Evolutionary conservation across 2,113 vertebrate species (phyloP), one percentile per base, ranked within the genome.

Genomic region (Macaca fascicularis): DNA sequence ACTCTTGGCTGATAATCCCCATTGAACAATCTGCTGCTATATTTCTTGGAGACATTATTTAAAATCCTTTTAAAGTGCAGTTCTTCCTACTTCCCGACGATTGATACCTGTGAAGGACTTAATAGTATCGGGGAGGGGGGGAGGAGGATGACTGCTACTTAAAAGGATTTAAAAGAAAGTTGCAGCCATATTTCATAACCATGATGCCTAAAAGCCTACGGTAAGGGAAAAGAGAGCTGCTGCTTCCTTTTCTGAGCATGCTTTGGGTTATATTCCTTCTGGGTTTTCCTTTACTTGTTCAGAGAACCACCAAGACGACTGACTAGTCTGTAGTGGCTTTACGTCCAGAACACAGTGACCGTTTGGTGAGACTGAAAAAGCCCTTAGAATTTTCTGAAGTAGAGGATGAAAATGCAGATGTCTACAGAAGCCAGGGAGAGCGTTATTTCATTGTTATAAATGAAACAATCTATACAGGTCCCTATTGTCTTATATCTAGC

Each of bases 51-150:
- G 45, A 98, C 88, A 95, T 23, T 40, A 98, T 95, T 98, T 98
- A 98, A 98, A 99, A 98, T 98, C 92, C 88, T 98, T 98, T 97
- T 97, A 96, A 97, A 97, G 96, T 95, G 96, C 93, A 97, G 97
- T 96, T 95, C 76, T 97, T 97, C 95, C 92, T 88, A 94, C 96
- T 85, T 95, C 82, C 83, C 48, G 45, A 97, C 93, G 97, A 96
- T 92, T 98, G 96, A 97, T 96, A 98, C 98, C 98, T 98, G 98
- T 95, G 97, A 96, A 80, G 93, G 97, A 97, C 98, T 98, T 98
- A 98, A 98, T 98, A 96, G 97, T 98, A 97, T 85, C 48, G 6
- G 67, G 70, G 87, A 69, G 75, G 1, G 38, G 6, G 23, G 38
- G 38, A 84, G 0, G 79, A 97, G 90, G 1, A 0, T 97, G 98